A percentile compares a stretch with the other conserved stretches of the same genome.
phyloP scores from a whole-genome alignment of 2,797 vertebrate genomes.

The Lagodon rhomboides region DNA sequence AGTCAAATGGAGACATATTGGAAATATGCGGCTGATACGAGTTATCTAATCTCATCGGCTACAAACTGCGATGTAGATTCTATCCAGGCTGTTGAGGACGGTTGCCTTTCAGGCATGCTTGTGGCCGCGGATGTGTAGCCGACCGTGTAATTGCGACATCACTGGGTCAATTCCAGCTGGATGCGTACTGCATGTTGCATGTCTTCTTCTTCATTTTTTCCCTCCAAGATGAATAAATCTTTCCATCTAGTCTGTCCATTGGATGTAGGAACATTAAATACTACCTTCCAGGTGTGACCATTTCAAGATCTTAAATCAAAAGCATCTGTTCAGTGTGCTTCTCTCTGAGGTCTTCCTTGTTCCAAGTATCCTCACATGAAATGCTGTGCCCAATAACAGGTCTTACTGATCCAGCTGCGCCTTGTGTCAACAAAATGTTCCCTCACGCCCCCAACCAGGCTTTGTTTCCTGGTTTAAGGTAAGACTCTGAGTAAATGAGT shows the following conservation, averaged over 20 bases:
- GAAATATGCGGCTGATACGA: neutral
- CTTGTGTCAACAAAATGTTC: neutral
- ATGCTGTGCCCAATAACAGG: neutral
- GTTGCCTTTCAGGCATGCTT: neutral
- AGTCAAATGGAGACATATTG: neutral
- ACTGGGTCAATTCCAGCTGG: neutral
- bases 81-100: neutral
- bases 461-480: neutral
- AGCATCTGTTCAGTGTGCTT: neutral
- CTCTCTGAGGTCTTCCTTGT: neutral
- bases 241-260: neutral
- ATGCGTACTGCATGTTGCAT: neutral
- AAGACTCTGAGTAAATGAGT: neutral
- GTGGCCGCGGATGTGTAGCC: neutral
- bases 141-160: neutral
- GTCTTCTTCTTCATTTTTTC: neutral
- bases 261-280: neutral
- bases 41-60: neutral
- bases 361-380: neutral
- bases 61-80: neutral
- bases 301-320: neutral
- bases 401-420: neutral
- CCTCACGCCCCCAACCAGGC: neutral
- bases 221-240: neutral
- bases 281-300: neutral